Conservation (phyloP, 1,140 invertebrate genomes). For the Drosophila yakuba region DNA sequence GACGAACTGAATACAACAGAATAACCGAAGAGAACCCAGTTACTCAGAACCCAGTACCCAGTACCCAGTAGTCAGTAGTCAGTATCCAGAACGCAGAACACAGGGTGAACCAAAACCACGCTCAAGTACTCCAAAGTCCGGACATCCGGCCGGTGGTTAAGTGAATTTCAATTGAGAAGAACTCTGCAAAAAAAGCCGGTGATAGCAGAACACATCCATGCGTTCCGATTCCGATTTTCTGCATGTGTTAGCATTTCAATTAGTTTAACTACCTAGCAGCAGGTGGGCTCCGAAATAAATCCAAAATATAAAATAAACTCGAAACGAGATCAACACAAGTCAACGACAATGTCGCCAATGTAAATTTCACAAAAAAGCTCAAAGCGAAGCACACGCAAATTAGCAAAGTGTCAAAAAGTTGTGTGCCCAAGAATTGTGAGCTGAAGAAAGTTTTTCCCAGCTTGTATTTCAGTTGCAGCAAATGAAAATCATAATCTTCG, state of each 20-base stretch:
- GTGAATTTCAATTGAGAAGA: slow-evolving; percentile 28
- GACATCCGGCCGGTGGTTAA: slow-evolving; percentile 59
- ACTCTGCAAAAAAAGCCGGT: neutral
- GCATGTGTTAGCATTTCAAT: slow-evolving; percentile 45
- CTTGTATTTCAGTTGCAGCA: slow-evolving; percentile 29
- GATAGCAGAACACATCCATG: neutral
- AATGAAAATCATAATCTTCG: neutral
- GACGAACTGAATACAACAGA: slow-evolving; percentile 20
- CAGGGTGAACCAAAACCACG: slow-evolving; percentile 35
- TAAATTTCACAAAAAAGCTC: slow-evolving; percentile 37
- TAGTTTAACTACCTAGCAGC: slow-evolving; percentile 17
- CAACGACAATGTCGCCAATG: slow-evolving; percentile 31
- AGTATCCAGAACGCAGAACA: too few species aligned
- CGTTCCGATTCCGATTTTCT: slow-evolving; percentile 8
- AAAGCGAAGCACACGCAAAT: slow-evolving; percentile 39
- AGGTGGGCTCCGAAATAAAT: slow-evolving; percentile 3
- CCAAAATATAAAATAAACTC: neutral
- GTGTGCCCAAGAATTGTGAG: slow-evolving; percentile 13
- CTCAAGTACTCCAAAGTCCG: slow-evolving; percentile 58
- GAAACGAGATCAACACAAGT: slow-evolving; percentile 38
- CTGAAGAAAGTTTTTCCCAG: slow-evolving; percentile 24
- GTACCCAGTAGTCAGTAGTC: too few species aligned
- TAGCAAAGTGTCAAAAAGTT: slow-evolving; percentile 49
- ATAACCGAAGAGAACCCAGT: slow-evolving; percentile 19
- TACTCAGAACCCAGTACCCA: neutral